phyloP scores from a whole-genome alignment of 2,797 vertebrate genomes.

The Psittacula derbiana region DNA sequence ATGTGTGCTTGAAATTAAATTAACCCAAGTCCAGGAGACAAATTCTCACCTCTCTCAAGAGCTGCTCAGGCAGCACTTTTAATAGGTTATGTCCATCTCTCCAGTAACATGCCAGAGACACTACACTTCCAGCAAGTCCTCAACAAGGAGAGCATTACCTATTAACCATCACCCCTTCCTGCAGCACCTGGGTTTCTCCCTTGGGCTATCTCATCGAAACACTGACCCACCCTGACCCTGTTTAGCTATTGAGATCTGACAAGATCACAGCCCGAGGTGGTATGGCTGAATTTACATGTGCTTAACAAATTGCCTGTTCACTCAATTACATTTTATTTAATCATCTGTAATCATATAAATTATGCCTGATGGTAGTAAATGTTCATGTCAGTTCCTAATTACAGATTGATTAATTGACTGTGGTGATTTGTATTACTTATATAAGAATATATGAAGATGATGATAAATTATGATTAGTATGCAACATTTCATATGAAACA shows the following conservation, averaged over 20 bases:
- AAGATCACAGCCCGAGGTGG: constrained; percentile 70
- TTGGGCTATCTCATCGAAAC: background rate
- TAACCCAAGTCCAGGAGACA: constrained; percentile 33
- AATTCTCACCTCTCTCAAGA: constrained; percentile 29
- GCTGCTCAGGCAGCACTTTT: constrained; percentile 37
- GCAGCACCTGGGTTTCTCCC: background rate
- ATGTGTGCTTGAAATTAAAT: constrained; percentile 1
- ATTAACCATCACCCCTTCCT: background rate
- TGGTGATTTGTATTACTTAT: constrained; percentile 75
- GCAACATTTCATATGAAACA: constrained; percentile 13
- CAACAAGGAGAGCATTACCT: background rate
- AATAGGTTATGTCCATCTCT: background rate
- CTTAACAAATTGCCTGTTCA: constrained; percentile 81
- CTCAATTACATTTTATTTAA: constrained; percentile 85
- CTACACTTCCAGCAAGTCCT: background rate
- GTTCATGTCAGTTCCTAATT: constrained; percentile 80
- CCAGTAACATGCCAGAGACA: background rate
- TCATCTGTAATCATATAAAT: constrained; percentile 84
- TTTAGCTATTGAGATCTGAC: constrained; percentile 25
- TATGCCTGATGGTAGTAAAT: constrained; percentile 84
- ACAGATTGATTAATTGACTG: constrained; percentile 79
- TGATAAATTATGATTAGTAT: constrained; percentile 65
- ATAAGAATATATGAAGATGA: constrained; percentile 74
- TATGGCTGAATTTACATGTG: constrained; percentile 70
- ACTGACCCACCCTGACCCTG: background rate